phyloP scores from a whole-genome alignment of 2,113 vertebrate species.

The Cebidichthys violaceus region DNA sequence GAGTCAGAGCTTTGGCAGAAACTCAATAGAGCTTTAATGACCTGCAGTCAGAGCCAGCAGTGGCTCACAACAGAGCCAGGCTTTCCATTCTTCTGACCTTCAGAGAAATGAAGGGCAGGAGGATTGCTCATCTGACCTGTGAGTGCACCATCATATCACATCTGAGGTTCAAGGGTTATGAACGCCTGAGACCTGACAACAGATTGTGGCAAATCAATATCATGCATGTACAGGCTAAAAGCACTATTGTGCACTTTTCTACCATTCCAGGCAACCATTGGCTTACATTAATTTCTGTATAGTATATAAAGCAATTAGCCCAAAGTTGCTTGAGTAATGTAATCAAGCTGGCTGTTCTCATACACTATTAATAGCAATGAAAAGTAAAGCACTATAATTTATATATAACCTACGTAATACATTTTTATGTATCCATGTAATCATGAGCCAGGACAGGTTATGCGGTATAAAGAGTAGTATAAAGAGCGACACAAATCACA shows the following conservation, averaged over 20 bases:
- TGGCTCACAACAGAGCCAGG: slow-evolving; percentile 67
- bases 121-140: slow-evolving; percentile 50
- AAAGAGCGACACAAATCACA: not conserved
- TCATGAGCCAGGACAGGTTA: not conserved
- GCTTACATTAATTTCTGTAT: not conserved
- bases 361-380: not conserved
- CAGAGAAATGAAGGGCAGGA: slow-evolving; percentile 62
- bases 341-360: not conserved
- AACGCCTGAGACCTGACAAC: slow-evolving; percentile 23
- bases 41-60: slow-evolving; percentile 72
- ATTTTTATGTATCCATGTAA: not conserved
- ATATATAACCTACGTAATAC: not conserved
- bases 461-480: too few relatives aligned
- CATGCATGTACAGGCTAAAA: not conserved
- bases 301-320: not conserved
- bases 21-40: slow-evolving; percentile 84
- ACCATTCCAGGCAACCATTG: not conserved
- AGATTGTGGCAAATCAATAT: slow-evolving; percentile 25
- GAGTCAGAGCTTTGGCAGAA: slow-evolving; percentile 80
- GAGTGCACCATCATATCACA: slow-evolving; percentile 51
- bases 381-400: not conserved
- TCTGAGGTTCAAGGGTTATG: slow-evolving; percentile 37
- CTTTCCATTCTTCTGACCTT: slow-evolving; percentile 76
- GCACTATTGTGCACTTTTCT: too few relatives aligned
- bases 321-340: not conserved